These are phyloP conservation scores for Poecilobothrus nobilitatus DNA, from an alignment of 2,888 invertebrate genomes.

Conservation along the genomic window DNA sequence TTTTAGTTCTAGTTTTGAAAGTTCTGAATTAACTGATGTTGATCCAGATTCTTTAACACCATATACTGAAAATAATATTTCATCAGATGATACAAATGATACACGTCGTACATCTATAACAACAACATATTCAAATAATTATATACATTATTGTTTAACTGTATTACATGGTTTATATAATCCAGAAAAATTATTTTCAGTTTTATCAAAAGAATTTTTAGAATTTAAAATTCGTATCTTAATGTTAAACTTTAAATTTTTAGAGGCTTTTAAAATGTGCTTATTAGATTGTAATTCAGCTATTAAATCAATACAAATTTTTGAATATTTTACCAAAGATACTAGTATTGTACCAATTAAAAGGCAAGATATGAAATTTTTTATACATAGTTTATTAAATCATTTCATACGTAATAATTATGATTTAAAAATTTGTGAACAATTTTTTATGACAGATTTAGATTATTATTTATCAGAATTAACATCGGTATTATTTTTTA, in stretches of 20 bases:
- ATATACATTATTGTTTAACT: constrained; percentile 44
- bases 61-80: constrained; percentile 24
- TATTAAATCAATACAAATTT: constrained; percentile 38
- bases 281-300: constrained; percentile 35
- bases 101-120: constrained; percentile 19
- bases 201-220: constrained; percentile 33
- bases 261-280: constrained; percentile 41
- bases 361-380: constrained; percentile 40
- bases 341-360: constrained; percentile 42
- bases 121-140: constrained; percentile 25
- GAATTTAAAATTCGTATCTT: constrained; percentile 41
- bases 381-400: constrained; percentile 40
- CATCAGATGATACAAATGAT: constrained; percentile 18
- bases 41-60: constrained; percentile 1
- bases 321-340: constrained; percentile 45
- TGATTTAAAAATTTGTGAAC: constrained; percentile 39
- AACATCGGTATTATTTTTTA: constrained; percentile 43
- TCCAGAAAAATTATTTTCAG: constrained; percentile 35
- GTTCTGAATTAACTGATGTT: constrained; percentile 11
- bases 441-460: constrained; percentile 40
- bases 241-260: constrained; percentile 43
- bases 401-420: constrained; percentile 39
- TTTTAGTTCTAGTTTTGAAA: background rate
- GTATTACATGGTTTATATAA: constrained; percentile 43
- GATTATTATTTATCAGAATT: constrained; percentile 42